Evolutionary conservation across 37 sponge, comb jelly and placozoan species (phyloP).

Genomic region (Spongilla lacustris): DNA sequence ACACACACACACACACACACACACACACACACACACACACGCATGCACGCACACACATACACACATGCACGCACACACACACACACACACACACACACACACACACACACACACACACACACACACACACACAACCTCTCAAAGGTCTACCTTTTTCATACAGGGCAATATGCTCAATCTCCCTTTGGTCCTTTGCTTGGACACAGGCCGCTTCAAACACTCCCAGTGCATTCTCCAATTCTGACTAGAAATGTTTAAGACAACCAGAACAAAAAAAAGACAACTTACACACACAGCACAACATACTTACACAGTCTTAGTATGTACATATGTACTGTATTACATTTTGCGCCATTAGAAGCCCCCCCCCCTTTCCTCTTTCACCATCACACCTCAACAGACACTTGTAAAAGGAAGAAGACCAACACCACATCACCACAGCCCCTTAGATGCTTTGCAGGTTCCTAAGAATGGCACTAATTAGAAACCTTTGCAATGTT

Average conservation of each 20-base stretch:
- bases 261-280: background rate
- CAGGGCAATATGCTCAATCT: slow-evolving; percentile 80
- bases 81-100: slow-evolving; percentile 3
- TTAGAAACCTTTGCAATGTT: background rate
- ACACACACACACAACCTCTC: background rate
- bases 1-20: too few relatives aligned
- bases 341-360: background rate
- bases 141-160: slow-evolving; percentile 78
- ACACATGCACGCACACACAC: background rate
- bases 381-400: too few relatives aligned
- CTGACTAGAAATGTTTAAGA: slow-evolving; percentile 17
- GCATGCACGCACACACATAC: too few relatives aligned
- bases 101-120: background rate
- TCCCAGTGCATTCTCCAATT: slow-evolving; percentile 61
- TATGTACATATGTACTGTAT: background rate
- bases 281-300: slow-evolving; percentile 38
- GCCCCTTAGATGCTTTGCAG: background rate
- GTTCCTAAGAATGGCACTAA: background rate
- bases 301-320: background rate
- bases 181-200: slow-evolving; percentile 69
- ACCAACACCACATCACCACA: too few relatives aligned
- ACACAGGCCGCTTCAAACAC: slow-evolving; percentile 70
- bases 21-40: too few relatives aligned
- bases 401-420: too few relatives aligned
- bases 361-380: too few relatives aligned